Evolutionary conservation across 2,888 invertebrate species (phyloP), one percentile per base, ranked within the genome.

Genomic region (Embidobia sp.): DNA sequence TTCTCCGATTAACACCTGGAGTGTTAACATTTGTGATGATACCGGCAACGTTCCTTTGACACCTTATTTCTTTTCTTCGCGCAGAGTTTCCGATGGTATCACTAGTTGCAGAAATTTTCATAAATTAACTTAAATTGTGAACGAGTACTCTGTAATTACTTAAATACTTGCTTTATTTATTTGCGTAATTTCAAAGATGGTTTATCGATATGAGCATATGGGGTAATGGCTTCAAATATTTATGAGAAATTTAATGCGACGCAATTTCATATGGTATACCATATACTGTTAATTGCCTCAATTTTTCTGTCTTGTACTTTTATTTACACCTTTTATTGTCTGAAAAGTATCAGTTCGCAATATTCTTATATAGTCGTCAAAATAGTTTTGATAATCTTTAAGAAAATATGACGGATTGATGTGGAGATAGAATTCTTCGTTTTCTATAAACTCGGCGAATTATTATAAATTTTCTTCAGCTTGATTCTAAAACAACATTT

Each of bases 91-190:
- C 26, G 67, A 67, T 67, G 48, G 55, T 67, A 67, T 67, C 67
- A 16, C 1, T 8, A 11, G 15, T 8, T 27, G 11, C 46, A 35
- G 18, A 46, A 55, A 40, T 67, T 67, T 67, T 67, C 67, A 67
- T 67, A 57, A 53, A 67, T 67, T 67, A 57, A 67, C 22, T 18
- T 48, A 55, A 48, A 67, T 67, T 57, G 48, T 40, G 18, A 48
- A 8, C 40, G 29, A 16, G 55, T 4, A 13, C 48, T 48, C n/a
- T 57, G 48, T 55, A 67, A 57, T 67, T 67, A 67, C 29, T 19
- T 66, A 53, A 55, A 66, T 1, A 29, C 44, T 51, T 55, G 22
- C 53, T 29, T 66, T 53, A 53, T 53, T 26, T 66, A 66, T 29
- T 18, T 7, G 6, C 26, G 16, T 19, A 22, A 49, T 42, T 64